These are phyloP conservation scores for Minunthozetes semirufus DNA, from an alignment of 2,888 invertebrate genomes.

Conservation along the genomic window DNA sequence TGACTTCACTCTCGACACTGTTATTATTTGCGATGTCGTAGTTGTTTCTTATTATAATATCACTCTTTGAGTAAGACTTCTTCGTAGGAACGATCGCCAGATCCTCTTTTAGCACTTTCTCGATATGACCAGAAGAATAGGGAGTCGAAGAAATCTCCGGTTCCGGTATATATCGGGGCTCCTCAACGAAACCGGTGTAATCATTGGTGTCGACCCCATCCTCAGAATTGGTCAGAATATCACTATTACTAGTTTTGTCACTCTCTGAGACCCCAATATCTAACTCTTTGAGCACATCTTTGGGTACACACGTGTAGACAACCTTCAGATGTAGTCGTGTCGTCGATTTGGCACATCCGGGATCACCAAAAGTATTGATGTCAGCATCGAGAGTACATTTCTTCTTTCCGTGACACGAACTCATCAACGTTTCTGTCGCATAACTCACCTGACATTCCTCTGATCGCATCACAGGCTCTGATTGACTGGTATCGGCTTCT, in stretches of 20 bases:
- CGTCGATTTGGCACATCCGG: conserved; percentile 42
- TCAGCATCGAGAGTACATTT: conserved; percentile 44
- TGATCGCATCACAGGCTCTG: conserved; percentile 50
- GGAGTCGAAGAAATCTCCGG: neutral
- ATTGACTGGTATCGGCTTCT: conserved; percentile 65
- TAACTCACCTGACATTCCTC: conserved; percentile 78
- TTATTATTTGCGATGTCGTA: conserved; percentile 6
- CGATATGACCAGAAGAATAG: conserved; percentile 1
- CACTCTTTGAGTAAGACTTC: neutral
- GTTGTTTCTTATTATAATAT: neutral
- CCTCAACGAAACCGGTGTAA: conserved; percentile 25
- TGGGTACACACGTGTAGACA: conserved; percentile 44
- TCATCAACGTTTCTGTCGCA: conserved; percentile 85
- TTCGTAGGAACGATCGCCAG: conserved; percentile 11
- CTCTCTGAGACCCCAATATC: neutral
- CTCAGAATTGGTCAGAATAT: neutral
- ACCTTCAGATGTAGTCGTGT: conserved; percentile 44
- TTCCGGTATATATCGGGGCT: conserved; percentile 32
- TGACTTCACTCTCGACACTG: conserved; percentile 18
- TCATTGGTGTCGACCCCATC: conserved; percentile 19
- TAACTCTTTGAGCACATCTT: conserved; percentile 32
- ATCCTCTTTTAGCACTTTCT: conserved; percentile 16
- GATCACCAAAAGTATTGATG: conserved; percentile 43
- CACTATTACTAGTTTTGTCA: conserved; percentile 4
- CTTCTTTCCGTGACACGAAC: conserved; percentile 55